Evolutionary conservation across 2,888 invertebrate species (phyloP).

Genomic region (Bombylius discolor): DNA sequence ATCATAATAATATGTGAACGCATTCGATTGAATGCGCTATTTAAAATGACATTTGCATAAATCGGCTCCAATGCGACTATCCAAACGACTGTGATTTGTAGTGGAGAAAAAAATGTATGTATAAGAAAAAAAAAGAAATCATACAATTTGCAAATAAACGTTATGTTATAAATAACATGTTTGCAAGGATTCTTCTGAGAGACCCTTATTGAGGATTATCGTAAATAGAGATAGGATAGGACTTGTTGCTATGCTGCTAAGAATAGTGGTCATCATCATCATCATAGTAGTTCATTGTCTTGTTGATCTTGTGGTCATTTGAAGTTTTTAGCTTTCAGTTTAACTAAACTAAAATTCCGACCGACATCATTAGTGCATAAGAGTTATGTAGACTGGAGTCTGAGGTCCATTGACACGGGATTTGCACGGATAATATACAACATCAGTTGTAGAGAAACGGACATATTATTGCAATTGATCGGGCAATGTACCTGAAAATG

Average conservation of each 20-base stretch:
- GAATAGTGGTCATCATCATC: too few species aligned
- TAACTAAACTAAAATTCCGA: not conserved
- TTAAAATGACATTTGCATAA: constrained; percentile 12
- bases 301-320: not conserved
- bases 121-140: too few species aligned
- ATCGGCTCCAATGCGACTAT: constrained; percentile 15
- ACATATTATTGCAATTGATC: not conserved
- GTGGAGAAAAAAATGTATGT: not conserved
- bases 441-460: not conserved
- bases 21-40: constrained; percentile 9
- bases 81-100: not conserved
- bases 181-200: not conserved
- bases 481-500: not conserved
- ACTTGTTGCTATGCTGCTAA: too few species aligned
- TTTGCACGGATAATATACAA: not conserved
- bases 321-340: not conserved
- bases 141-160: too few species aligned
- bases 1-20: not conserved
- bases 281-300: too few species aligned
- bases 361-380: not conserved
- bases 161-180: not conserved
- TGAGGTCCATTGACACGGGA: not conserved
- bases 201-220: too few species aligned
- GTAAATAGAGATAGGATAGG: too few species aligned
- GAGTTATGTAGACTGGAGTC: not conserved